Evolutionary conservation across 2,797 vertebrate genomes (phyloP).

Genomic region (Takifugu ocellatus): DNA sequence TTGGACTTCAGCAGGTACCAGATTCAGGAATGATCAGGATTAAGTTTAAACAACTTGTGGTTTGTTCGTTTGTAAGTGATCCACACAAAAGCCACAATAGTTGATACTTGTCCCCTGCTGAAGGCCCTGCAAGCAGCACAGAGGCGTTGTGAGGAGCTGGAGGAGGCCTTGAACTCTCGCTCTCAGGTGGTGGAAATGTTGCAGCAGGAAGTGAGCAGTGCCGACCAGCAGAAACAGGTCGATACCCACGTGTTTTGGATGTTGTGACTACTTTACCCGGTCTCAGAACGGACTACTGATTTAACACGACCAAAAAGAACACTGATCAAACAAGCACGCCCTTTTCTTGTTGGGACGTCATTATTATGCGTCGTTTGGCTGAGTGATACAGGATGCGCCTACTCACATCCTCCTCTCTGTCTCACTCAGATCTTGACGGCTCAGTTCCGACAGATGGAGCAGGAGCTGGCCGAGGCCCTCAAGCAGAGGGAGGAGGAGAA

Average conservation of each 20-base stretch:
- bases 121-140: conserved; percentile 79
- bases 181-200: conserved; percentile 86
- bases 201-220: conserved; percentile 82
- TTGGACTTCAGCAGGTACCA: conserved; percentile 84
- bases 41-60: neutral
- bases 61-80: neutral
- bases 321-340: conserved; percentile 25
- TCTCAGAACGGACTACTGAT: neutral
- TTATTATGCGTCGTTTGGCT: conserved; percentile 25
- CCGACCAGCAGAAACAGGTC: conserved; percentile 90
- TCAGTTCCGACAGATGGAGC: conserved; percentile 84
- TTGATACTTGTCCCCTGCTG: conserved; percentile 17
- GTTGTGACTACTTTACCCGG: conserved; percentile 1
- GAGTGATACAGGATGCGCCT: conserved; percentile 22
- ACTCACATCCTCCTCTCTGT: conserved; percentile 4
- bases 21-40: neutral
- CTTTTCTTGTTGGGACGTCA: neutral
- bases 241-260: conserved; percentile 14
- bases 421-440: conserved; percentile 76
- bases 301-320: conserved; percentile 19
- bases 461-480: conserved; percentile 71
- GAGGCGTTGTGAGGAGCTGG: conserved; percentile 82
- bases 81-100: neutral
- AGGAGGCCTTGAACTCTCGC: conserved; percentile 79
- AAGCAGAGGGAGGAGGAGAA: conserved; percentile 71